Percentiles rank a stretch among this genome's conserved stretches.
These are phyloP conservation scores for Saccostrea cuccullata DNA, from an alignment of 1,140 invertebrate species.

Conservation along the genomic window DNA sequence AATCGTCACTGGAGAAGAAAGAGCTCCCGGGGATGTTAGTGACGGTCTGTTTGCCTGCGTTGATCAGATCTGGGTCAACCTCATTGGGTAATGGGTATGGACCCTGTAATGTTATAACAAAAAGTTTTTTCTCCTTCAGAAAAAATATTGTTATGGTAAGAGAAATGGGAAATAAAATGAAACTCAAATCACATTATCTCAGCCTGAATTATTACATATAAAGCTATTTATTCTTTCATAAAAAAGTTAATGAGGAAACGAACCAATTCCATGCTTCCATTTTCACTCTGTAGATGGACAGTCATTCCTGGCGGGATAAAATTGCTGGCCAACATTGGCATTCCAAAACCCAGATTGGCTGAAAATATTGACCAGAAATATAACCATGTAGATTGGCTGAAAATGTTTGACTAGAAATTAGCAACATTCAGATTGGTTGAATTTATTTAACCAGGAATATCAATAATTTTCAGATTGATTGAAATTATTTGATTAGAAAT, in stretches of 20 bases:
- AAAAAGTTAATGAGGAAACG: neutral
- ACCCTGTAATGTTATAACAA: conserved; percentile 81
- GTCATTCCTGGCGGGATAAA: conserved; percentile 86
- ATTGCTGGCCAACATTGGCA: conserved; percentile 97
- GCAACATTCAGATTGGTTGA: too few species aligned
- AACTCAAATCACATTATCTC: too few species aligned
- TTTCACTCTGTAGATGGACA: conserved; percentile 94
- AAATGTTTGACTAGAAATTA: neutral
- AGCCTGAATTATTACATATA: too few species aligned
- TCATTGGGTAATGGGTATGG: conserved; percentile 89
- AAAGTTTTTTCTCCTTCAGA: too few species aligned
- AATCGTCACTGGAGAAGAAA: conserved; percentile 97
- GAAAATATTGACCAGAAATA: conserved; percentile 34
- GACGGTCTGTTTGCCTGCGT: conserved; percentile 99
- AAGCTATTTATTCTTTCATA: too few species aligned
- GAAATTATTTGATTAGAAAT: too few species aligned
- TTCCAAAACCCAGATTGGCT: conserved; percentile 96
- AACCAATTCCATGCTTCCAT: conserved; percentile 95
- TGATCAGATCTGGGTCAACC: conserved; percentile 97
- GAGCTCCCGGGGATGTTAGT: conserved; percentile 93
- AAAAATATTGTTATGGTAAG: too few species aligned
- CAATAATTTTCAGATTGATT: too few species aligned
- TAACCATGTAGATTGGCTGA: conserved; percentile 85
- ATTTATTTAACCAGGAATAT: neutral
- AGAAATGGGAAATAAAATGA: too few species aligned